Conservation (phyloP, 1,140 invertebrate genomes). For the Cephus cinctus region DNA sequence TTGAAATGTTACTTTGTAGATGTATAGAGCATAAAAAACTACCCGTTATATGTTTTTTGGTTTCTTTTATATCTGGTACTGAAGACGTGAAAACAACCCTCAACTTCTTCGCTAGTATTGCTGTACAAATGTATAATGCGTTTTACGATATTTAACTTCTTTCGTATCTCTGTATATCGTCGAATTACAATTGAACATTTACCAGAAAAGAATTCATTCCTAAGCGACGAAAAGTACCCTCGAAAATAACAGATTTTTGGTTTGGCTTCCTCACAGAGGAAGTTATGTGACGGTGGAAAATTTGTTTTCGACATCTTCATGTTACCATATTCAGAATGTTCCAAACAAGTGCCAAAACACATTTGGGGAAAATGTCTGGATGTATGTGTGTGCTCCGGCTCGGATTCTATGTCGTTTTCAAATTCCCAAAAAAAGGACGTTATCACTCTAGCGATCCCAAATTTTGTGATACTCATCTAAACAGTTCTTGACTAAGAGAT, state of each 20-base stretch:
- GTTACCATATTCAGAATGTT: no score
- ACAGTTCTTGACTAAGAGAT: no score
- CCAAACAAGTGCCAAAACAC: no score
- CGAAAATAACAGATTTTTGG: background rate
- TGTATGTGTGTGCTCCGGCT: no score
- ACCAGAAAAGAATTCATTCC: background rate
- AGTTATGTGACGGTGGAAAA: no score
- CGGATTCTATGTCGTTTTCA: no score
- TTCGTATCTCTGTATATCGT: background rate
- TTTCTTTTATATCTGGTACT: background rate
- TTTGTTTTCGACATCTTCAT: no score
- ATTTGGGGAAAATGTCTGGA: no score
- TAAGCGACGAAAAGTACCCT: background rate
- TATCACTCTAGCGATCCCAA: no score
- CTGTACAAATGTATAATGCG: background rate
- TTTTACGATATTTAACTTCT: background rate
- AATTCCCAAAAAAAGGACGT: no score
- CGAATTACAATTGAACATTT: background rate
- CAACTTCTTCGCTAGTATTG: background rate
- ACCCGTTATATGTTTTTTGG: background rate
- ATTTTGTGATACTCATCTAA: no score
- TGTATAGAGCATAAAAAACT: background rate
- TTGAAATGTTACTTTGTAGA: background rate
- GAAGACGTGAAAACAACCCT: background rate
- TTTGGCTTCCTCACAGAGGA: no score